phyloP scores from a whole-genome alignment of 1,140 invertebrate species.

The Rhagoletis zephyria region DNA sequence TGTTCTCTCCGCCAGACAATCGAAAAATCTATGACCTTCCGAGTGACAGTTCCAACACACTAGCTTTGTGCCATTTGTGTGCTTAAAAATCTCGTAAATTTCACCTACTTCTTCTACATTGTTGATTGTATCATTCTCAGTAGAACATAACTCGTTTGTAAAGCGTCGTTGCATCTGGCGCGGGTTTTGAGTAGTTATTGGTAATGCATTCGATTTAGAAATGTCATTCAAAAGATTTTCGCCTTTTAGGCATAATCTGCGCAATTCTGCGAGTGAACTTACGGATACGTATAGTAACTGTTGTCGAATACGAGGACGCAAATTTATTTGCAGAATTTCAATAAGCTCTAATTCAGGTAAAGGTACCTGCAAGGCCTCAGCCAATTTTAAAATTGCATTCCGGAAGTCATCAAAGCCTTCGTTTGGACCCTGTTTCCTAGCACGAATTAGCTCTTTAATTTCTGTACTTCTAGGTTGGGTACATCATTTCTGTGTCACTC shows the following conservation, averaged over 20 bases:
- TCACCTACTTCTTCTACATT: too few relatives aligned
- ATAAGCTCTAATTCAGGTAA: neutral
- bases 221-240: neutral
- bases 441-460: neutral
- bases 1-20: neutral
- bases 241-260: constrained; percentile 7
- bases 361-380: neutral
- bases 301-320: neutral
- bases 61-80: too few relatives aligned
- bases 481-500: neutral
- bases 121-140: too few relatives aligned
- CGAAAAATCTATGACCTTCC: neutral
- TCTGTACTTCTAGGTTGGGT: too few relatives aligned
- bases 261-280: neutral
- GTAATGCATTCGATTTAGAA: neutral
- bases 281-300: neutral
- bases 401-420: constrained; percentile 12
- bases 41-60: neutral
- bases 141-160: too few relatives aligned
- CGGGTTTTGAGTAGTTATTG: too few relatives aligned
- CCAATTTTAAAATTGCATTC: neutral
- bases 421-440: neutral
- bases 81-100: too few relatives aligned
- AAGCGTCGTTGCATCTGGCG: too few relatives aligned
- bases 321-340: too few relatives aligned